Base-by-base conservation (phyloP, 2,113 vertebrate genomes). In the Corydoras maculifer region DNA sequence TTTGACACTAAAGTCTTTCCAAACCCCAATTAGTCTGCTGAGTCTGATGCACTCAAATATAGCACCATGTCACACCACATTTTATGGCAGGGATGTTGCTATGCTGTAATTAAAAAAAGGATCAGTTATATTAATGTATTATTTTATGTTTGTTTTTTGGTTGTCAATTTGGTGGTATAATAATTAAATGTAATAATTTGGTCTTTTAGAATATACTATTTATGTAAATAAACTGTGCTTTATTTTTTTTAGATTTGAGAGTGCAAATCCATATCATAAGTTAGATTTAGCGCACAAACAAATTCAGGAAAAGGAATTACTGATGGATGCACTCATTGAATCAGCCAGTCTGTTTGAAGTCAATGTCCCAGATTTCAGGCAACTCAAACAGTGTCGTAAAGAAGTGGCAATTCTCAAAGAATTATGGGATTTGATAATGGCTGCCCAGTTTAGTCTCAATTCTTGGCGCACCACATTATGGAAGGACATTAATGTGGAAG, bases 311-410 rank as follows among this genome's bases (percentile, higher is more conserved):
- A 90, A 92, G 87, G 96, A 98, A 80, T 82, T 82, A 2, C 82
- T 84, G 51, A 92, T 98, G 94, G 77, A 87, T 53, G 90, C 85
- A 0, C 89, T 97, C 75, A 86, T 83, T 53, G 87, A 93, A 32
- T 93, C 94, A 0, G 94, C 94, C 54, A 79, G 76, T 51, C 85
- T 99, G 67, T 99, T 99, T 79, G 97, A 99, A 85, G 92, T 99
- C 81, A 89, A 18, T 0, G 69, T 94, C 57, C 89, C 94, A 0
- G 93, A 97, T 62, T 96, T 90, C 60, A 95, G 87, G 82, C 94
- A 96, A 15, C 87, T 98, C 72, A 89, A 82, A 71, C 93, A 94
- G 78, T 96, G 96, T 88, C 89, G 92, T 72, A 94, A 85, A 80
- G 90, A 91, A 75, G 82, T 84, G 3, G 81, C 83, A 62, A 86